Conservation (phyloP, 1,140 invertebrate genomes). For the Sitophilus oryzae region DNA sequence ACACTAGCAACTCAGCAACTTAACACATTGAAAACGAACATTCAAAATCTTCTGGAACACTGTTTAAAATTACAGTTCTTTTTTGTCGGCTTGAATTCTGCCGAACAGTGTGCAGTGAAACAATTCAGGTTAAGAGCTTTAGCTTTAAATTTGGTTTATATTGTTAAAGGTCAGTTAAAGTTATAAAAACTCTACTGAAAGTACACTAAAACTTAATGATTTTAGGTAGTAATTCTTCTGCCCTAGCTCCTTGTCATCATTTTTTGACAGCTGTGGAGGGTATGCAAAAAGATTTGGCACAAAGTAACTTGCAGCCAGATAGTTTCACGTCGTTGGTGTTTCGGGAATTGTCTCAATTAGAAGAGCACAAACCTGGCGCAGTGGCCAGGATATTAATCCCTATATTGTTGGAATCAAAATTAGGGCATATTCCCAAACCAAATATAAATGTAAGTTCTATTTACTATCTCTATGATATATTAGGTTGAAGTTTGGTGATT, state of each 20-base stretch:
- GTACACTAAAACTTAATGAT: background rate
- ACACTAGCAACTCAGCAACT: constrained; percentile 48
- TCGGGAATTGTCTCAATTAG: constrained; percentile 66
- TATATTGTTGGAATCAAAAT: constrained; percentile 60
- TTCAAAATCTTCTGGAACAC: constrained; percentile 59
- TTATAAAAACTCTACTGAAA: constrained; percentile 6
- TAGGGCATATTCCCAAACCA: constrained; percentile 54
- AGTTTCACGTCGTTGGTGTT: constrained; percentile 75
- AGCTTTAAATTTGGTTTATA: constrained; percentile 74
- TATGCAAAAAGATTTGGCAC: constrained; percentile 36
- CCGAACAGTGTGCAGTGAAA: constrained; percentile 70
- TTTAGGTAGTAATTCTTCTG: constrained; percentile 41
- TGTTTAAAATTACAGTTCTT: constrained; percentile 75
- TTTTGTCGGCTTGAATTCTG: constrained; percentile 71
- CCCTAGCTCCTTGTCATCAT: constrained; percentile 48
- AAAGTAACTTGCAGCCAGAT: constrained; percentile 57
- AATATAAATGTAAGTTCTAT: constrained; percentile 49
- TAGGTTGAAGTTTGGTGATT: too few species aligned
- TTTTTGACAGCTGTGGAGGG: constrained; percentile 44
- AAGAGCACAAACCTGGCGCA: constrained; percentile 79
- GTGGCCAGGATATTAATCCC: constrained; percentile 76
- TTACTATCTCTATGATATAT: background rate
- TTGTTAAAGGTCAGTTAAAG: constrained; percentile 50
- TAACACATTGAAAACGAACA: constrained; percentile 51
- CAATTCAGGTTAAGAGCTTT: constrained; percentile 79